Conservation (phyloP, 2,113 vertebrate genomes). For the Agelaius phoeniceus region DNA sequence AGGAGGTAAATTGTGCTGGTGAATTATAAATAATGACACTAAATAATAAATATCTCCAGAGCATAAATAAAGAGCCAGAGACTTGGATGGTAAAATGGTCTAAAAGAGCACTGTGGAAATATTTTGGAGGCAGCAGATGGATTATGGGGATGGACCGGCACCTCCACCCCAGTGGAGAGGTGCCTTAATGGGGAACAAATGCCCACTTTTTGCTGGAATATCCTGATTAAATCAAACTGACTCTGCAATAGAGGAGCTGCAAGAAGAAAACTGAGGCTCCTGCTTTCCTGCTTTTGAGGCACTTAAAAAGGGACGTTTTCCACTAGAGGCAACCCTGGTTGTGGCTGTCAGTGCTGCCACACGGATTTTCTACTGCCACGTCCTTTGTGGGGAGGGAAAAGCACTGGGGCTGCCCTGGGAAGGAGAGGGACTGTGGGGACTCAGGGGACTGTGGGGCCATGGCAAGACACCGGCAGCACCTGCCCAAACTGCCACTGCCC, state of each 20-base stretch:
- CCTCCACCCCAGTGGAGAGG: rapidly evolving
- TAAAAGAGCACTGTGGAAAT: background rate
- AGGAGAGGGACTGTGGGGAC: background rate
- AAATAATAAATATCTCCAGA: slow-evolving; percentile 30
- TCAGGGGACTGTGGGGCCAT: background rate
- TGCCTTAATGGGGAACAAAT: background rate
- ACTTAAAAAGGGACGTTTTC: background rate
- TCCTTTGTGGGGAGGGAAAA: background rate
- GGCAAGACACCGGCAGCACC: background rate
- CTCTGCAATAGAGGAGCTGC: too few relatives aligned
- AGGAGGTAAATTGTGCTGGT: background rate
- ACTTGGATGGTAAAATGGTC: background rate
- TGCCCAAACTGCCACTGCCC: background rate
- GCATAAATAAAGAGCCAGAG: background rate
- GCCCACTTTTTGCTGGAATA: background rate
- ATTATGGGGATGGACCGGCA: background rate
- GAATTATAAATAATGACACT: slow-evolving; percentile 16
- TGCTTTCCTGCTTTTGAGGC: background rate
- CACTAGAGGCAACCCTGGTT: too few relatives aligned
- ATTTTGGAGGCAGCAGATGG: rapidly evolving
- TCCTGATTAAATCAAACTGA: background rate
- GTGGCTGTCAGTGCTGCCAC: background rate
- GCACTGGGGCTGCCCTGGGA: rapidly evolving
- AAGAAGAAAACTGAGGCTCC: background rate
- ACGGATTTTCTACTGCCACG: rapidly evolving